phyloP scores from a whole-genome alignment of 2,113 vertebrate genomes.

The Catharus minimus region DNA sequence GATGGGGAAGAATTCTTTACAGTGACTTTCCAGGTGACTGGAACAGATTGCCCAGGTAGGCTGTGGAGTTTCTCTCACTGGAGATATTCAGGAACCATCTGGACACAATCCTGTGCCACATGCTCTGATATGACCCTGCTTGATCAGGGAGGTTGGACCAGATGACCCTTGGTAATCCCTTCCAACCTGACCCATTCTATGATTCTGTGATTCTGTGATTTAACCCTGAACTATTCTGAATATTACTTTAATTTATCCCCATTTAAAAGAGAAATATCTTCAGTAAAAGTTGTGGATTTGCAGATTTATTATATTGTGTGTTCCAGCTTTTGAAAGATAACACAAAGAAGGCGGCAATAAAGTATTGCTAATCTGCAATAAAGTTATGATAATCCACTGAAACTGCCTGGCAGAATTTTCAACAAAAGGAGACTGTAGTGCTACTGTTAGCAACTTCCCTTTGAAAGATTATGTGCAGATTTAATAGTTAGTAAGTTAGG shows the following conservation, averaged over 20 bases:
- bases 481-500: neutral
- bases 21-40: neutral
- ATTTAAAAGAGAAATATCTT: neutral
- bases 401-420: neutral
- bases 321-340: neutral
- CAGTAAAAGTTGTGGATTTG: neutral
- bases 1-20: too few relatives aligned
- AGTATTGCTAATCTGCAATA: neutral
- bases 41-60: accelerated
- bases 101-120: neutral
- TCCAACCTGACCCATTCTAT: neutral
- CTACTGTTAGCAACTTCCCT: neutral
- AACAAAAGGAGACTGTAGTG: neutral
- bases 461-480: neutral
- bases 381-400: neutral
- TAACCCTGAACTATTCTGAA: neutral
- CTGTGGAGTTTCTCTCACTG: neutral
- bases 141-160: neutral
- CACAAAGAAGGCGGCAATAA: neutral
- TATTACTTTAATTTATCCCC: neutral
- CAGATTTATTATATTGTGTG: neutral
- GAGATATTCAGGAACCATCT: too few relatives aligned
- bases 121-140: accelerated
- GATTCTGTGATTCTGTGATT: neutral
- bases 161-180: too few relatives aligned